Evolutionary conservation across 1,140 invertebrate species (phyloP), one percentile per base, ranked within the genome.

Genomic region (Bactericera cockerelli): DNA sequence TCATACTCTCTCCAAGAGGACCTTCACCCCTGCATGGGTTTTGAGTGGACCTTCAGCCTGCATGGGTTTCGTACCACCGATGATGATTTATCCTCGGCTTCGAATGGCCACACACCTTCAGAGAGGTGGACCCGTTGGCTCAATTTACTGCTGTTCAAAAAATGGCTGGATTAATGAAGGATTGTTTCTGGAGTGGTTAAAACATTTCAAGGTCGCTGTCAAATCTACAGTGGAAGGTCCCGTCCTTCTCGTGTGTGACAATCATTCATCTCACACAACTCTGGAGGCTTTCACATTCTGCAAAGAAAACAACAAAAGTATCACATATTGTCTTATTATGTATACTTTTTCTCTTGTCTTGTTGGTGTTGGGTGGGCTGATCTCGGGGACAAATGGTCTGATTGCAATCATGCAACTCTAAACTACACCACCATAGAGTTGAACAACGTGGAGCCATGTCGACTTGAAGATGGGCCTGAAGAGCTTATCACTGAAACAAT

Each of bases 31-130:
- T n/a, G n/a, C n/a, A n/a, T n/a, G n/a, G n/a, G n/a, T n/a, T n/a
- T n/a, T n/a, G n/a, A n/a, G n/a, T n/a, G n/a, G n/a, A n/a, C n/a
- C n/a, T n/a, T n/a, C n/a, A n/a, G n/a, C n/a, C n/a, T n/a, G n/a
- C n/a, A n/a, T n/a, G 0, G 60, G 59, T 2, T 72, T 58, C 62
- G 64, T 72, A 39, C 68, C 71, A 55, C 71, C 71, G 0, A 67
- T 72, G 67, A 69, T 74, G 67, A 72, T 72, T 49, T 72, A 66
- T 61, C 65, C 65, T 55, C 36, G 68, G 42, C 63, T 59, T 61
- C 60, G 63, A 60, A 64, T 66, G 57, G 56, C 39, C 36, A 36
- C 55, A 57, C 21, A 58, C 19, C 64, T 72, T 57, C 61, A 66
- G 59, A 66, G 64, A 63, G 61, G 66, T 63, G 69, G 67, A 11